Evolutionary conservation across 2,113 vertebrate species (phyloP).

Genomic region (Diadophis punctatus): DNA sequence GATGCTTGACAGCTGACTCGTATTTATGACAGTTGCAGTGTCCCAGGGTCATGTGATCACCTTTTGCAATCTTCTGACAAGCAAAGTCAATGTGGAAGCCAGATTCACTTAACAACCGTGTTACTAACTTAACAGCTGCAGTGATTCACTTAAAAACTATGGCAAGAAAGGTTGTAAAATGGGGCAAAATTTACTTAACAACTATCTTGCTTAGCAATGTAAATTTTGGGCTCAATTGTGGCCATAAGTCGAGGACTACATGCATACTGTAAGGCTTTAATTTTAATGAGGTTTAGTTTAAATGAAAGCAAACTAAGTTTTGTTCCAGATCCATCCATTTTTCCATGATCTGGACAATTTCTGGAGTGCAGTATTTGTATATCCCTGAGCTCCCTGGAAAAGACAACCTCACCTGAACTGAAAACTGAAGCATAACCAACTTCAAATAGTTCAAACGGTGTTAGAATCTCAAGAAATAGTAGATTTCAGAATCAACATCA

Average conservation of each 20-base stretch:
- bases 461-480: slow-evolving; percentile 26
- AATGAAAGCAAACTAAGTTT: not conserved
- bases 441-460: not conserved
- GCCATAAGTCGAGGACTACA: not conserved
- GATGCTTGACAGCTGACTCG: not conserved
- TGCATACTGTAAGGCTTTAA: not conserved
- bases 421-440: not conserved
- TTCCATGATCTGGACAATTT: not conserved
- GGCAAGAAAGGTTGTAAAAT: not conserved
- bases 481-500: slow-evolving; percentile 28
- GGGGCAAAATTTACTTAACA: not conserved
- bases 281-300: not conserved
- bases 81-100: not conserved
- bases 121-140: not conserved
- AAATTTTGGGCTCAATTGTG: not conserved
- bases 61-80: not conserved
- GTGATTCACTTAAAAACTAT: not conserved
- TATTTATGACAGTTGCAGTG: not conserved
- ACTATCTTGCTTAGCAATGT: not conserved
- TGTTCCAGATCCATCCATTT: not conserved
- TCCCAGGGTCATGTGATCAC: not conserved
- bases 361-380: not conserved
- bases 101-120: not conserved
- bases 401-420: not conserved
- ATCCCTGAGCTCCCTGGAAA: not conserved